phyloP scores from a whole-genome alignment of 2,888 invertebrate genomes.

The Gibbula magus region DNA sequence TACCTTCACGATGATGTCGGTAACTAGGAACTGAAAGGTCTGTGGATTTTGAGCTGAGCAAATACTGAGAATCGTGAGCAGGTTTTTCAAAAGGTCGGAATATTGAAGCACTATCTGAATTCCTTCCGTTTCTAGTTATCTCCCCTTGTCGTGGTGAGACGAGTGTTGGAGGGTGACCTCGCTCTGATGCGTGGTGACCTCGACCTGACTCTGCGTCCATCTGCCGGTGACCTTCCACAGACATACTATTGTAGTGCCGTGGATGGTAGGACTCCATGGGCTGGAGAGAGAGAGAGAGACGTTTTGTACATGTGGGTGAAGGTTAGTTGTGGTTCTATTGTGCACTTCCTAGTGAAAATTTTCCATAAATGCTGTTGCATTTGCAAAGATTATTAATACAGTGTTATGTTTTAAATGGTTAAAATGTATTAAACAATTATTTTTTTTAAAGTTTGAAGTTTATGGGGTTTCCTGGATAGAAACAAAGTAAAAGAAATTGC shows the following conservation, averaged over 20 bases:
- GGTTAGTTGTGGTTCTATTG: too few species aligned
- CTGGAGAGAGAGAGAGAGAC: background rate
- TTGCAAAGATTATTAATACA: too few species aligned
- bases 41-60: conserved; percentile 6
- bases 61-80: background rate
- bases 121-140: conserved; percentile 19
- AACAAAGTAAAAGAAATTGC: too few species aligned
- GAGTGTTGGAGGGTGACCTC: conserved; percentile 45
- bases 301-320: background rate
- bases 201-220: background rate
- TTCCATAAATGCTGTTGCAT: too few species aligned
- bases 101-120: conserved; percentile 44
- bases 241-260: background rate
- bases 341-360: too few species aligned
- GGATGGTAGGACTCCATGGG: background rate
- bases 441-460: too few species aligned
- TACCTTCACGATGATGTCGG: background rate
- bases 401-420: too few species aligned
- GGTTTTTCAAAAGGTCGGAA: conserved; percentile 64
- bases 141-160: conserved; percentile 39
- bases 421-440: too few species aligned
- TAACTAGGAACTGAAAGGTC: conserved; percentile 1
- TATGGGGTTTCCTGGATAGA: too few species aligned
- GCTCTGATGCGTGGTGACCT: background rate
- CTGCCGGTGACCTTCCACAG: background rate